Base-by-base conservation (phyloP, 2,888 invertebrate species). In the Hirtodrosophila alboralis region DNA sequence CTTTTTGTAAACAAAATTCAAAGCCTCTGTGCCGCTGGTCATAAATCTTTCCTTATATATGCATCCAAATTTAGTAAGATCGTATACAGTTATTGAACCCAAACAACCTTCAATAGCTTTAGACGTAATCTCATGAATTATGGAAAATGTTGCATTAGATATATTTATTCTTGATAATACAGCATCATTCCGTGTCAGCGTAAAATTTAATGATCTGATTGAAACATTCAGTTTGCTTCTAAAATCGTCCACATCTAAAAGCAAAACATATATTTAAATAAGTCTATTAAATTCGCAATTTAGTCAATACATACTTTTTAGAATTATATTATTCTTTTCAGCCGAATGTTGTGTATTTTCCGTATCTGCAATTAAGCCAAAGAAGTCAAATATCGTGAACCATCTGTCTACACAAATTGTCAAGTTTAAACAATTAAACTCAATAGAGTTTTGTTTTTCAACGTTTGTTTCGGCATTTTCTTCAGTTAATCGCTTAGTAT, bases 341-440 rank as follows among this genome's bases (percentile, higher is more conserved):
- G 56, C 52, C 3, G 67, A 52, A 2, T 73, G 59, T 7, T 79
- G 72, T 2, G 67, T 40, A 4, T 66, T 71, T 2, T 56, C 62
- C 9, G 75, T 74, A 28, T 88, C 88, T 2, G 88, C 79, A 71
- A 85, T 89, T 3, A 91, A 90, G 23, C 97, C 97, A 86, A 98
- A 96, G 90, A 99, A 98, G 91, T 99, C 98, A 45, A 99, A 92
- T 34, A 99, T 94, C 26, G 98, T 95, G 78, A 97, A 96, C 98
- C 98, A 98, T 44, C 98, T 96, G 89, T 98, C 96, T 16, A 97
- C 95, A 88, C 96, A 98, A 69, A 98, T 93, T 23, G 96, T 95
- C 66, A 98, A 92, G 90, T 98, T 97, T 75, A 98, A 91, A 81
- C 96, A 95, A 89, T 97, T 98, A 90, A 98, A 98, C 88, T 98